These are phyloP conservation scores for Euproctis similis DNA, from an alignment of 2,888 invertebrate genomes.

Conservation along the genomic window DNA sequence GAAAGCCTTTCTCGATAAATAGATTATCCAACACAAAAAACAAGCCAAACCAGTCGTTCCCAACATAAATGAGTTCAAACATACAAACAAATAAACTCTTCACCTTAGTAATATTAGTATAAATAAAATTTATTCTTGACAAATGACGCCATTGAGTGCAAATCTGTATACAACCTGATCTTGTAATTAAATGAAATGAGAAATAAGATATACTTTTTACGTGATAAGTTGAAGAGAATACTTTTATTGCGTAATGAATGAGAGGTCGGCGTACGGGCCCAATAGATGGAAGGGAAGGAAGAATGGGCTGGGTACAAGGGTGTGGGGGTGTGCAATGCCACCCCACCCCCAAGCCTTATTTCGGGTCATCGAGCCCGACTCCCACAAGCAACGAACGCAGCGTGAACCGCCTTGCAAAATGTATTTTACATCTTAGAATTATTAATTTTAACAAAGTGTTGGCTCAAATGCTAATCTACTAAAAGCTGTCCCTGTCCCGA, in stretches of 20 bases:
- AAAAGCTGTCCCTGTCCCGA: slow-evolving; percentile 9
- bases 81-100: too few species aligned
- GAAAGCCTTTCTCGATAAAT: too few species aligned
- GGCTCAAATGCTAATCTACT: slow-evolving; percentile 35
- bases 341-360: slow-evolving; percentile 63
- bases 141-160: too few species aligned
- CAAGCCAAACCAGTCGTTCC: too few species aligned
- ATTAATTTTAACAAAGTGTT: slow-evolving; percentile 53
- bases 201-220: slow-evolving; percentile 16
- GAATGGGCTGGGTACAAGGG: slow-evolving; percentile 23
- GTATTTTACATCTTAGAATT: slow-evolving; percentile 62
- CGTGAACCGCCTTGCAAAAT: slow-evolving; percentile 60
- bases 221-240: slow-evolving; percentile 50
- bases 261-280: slow-evolving; percentile 63
- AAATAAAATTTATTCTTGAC: too few species aligned
- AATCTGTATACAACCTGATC: too few species aligned
- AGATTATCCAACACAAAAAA: too few species aligned
- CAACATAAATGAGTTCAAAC: too few species aligned
- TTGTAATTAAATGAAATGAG: too few species aligned
- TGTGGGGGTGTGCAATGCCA: slow-evolving; percentile 51
- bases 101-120: too few species aligned
- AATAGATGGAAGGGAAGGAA: slow-evolving; percentile 28
- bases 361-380: slow-evolving; percentile 73
- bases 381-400: slow-evolving; percentile 55
- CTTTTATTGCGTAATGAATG: slow-evolving; percentile 75